Percentiles rank a stretch among this genome's conserved stretches.
These are phyloP conservation scores for Scaptomyza graminum DNA, from an alignment of 1,140 invertebrate genomes.

Conservation along the genomic window DNA sequence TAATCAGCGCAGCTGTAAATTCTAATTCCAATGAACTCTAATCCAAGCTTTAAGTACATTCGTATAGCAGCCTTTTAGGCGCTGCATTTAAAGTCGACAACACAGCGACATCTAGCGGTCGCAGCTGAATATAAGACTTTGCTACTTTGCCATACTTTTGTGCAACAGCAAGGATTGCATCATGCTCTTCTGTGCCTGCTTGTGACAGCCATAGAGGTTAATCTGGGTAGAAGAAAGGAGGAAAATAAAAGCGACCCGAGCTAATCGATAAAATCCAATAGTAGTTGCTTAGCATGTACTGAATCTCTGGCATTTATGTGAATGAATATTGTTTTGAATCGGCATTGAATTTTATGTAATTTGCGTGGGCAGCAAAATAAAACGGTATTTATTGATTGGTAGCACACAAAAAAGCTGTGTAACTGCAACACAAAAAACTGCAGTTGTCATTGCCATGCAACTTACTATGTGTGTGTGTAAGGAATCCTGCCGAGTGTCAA, in stretches of 20 bases:
- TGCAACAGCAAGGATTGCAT: conserved; percentile 51
- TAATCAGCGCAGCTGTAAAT: conserved; percentile 32
- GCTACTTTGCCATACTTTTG: conserved; percentile 36
- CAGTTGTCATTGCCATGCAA: conserved; percentile 30
- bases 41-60: conserved; percentile 16
- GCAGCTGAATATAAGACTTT: not conserved
- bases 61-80: conserved; percentile 53
- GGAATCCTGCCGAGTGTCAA: too few relatives aligned
- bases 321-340: not conserved
- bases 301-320: conserved; percentile 37
- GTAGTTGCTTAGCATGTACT: conserved; percentile 6
- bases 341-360: conserved; percentile 33
- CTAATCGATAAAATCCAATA: conserved; percentile 54
- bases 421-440: conserved; percentile 1
- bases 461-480: not conserved
- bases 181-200: conserved; percentile 33
- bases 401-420: not conserved
- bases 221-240: not conserved
- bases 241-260: conserved; percentile 35
- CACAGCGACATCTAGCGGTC: conserved; percentile 12
- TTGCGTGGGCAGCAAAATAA: not conserved
- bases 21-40: not conserved
- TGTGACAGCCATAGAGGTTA: conserved; percentile 50
- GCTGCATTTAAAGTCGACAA: conserved; percentile 26
- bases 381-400: not conserved